These are phyloP conservation scores for Rousettus leschenaultii DNA, from an alignment of 2,113 vertebrate species.

Conservation along the genomic window DNA sequence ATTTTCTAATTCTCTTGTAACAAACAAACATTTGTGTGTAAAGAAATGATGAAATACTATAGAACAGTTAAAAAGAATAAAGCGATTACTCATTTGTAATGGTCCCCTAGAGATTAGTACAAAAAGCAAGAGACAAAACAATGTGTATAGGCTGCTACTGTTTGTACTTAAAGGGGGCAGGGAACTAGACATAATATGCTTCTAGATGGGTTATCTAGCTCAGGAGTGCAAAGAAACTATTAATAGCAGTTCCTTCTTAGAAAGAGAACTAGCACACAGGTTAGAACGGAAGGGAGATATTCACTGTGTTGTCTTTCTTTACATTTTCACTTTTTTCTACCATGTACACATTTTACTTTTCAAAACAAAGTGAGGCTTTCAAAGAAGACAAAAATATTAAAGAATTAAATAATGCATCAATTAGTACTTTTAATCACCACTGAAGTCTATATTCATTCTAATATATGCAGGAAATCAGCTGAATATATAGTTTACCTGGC, in stretches of 20 bases:
- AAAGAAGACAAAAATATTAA: background rate
- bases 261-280: background rate
- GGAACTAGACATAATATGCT: background rate
- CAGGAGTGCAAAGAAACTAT: background rate
- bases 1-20: background rate
- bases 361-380: background rate
- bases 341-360: background rate
- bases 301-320: background rate
- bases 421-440: background rate
- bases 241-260: background rate
- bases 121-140: background rate
- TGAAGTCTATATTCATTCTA: background rate
- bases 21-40: background rate
- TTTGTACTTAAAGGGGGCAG: background rate
- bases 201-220: background rate
- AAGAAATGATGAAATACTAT: background rate
- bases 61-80: background rate
- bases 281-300: background rate
- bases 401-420: background rate
- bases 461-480: background rate
- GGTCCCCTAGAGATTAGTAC: background rate
- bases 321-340: background rate
- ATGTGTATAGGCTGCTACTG: background rate
- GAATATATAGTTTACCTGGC: background rate
- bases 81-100: background rate